Percentiles rank a stretch among this genome's conserved stretches.
These are phyloP conservation scores for Knipowitschia caucasica DNA, from an alignment of 2,797 vertebrate genomes.

Conservation along the genomic window DNA sequence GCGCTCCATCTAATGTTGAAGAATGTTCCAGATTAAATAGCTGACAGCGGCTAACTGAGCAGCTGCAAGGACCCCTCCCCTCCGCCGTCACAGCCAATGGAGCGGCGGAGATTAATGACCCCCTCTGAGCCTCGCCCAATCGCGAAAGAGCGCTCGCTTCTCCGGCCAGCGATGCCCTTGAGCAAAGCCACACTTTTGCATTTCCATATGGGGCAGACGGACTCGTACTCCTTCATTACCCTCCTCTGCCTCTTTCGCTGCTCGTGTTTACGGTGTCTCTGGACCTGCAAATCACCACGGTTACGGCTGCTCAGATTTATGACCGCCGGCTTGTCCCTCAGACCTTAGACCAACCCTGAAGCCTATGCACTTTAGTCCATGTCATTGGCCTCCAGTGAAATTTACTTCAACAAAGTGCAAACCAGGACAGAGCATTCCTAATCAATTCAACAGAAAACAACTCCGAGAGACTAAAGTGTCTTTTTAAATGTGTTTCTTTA, in stretches of 20 bases:
- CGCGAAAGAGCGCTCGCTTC: conserved; percentile 35
- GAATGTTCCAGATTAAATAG: conserved; percentile 66
- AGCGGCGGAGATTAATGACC: conserved; percentile 63
- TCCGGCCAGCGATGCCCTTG: conserved; percentile 59
- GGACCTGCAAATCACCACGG: conserved; percentile 71
- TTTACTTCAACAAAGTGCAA: conserved; percentile 3
- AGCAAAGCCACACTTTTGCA: conserved; percentile 34
- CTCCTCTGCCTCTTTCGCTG: conserved; percentile 48
- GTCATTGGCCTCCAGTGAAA: conserved; percentile 14
- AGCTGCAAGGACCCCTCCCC: conserved; percentile 63
- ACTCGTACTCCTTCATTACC: conserved; percentile 33
- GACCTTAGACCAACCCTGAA: conserved; percentile 60
- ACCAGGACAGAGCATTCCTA: background rate
- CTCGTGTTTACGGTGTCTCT: conserved; percentile 73
- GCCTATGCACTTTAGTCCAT: conserved; percentile 33
- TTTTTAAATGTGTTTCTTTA: conserved; percentile 3
- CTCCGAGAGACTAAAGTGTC: background rate
- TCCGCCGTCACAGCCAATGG: conserved; percentile 62
- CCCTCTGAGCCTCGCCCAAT: conserved; percentile 51
- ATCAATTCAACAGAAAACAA: background rate
- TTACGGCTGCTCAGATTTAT: conserved; percentile 66
- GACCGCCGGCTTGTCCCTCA: conserved; percentile 43
- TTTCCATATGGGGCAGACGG: conserved; percentile 21
- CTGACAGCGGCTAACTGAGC: conserved; percentile 70
- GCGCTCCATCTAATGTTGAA: conserved; percentile 61